Evolutionary conservation across 2,888 invertebrate species (phyloP).

Genomic region (Rambutsinella grinnellia): DNA sequence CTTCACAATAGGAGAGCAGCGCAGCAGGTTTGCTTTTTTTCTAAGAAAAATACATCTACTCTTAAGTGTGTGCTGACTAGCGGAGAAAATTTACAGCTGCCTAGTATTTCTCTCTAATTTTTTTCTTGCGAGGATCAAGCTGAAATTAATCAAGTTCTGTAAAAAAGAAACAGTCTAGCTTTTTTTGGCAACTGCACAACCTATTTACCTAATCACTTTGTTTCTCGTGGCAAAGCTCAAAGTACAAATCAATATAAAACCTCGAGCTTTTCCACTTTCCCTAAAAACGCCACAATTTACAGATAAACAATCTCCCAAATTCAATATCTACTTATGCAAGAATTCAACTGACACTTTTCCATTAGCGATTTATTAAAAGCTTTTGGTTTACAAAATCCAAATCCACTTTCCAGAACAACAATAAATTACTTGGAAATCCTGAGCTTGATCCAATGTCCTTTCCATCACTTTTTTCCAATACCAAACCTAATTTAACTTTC

Average conservation of each 20-base stretch:
- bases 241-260: constrained; percentile 41
- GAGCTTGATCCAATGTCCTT: neutral
- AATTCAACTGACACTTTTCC: constrained; percentile 54
- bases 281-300: too few relatives aligned
- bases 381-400: too few relatives aligned
- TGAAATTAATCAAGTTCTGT: constrained; percentile 52
- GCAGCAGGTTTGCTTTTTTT: constrained; percentile 33
- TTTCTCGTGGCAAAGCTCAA: neutral
- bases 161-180: constrained; percentile 42
- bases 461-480: neutral
- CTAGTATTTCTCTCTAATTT: constrained; percentile 21
- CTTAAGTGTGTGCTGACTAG: neutral
- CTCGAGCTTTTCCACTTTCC: too few relatives aligned
- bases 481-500: too few relatives aligned
- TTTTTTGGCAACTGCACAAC: neutral
- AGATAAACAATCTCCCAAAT: too few relatives aligned
- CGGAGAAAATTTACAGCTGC: constrained; percentile 8
- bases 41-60: constrained; percentile 8
- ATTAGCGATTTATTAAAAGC: constrained; percentile 50
- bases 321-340: too few relatives aligned
- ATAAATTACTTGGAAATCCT: constrained; percentile 47
- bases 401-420: constrained; percentile 47
- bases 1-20: neutral
- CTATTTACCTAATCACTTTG: neutral
- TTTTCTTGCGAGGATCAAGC: constrained; percentile 34